Evolutionary conservation across 2,113 vertebrate genomes (phyloP), one percentile per base, ranked within the genome.

Genomic region (Hepsetus odoe): DNA sequence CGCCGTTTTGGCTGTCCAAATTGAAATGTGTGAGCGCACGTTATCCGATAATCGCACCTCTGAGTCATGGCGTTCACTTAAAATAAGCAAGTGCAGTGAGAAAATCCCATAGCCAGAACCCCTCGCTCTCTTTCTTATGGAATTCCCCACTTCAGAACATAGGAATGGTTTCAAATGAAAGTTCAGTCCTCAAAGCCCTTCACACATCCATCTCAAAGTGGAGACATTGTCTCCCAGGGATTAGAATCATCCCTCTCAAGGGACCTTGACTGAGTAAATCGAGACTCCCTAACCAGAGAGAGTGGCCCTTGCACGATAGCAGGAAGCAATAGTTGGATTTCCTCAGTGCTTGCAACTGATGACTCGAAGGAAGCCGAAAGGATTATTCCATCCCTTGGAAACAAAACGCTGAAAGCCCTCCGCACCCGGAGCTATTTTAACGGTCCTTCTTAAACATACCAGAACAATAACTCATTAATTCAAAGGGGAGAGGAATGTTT

Each of bases 381-480:
- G 51, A 55, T 38, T 53, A 28, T 56, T 59, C 30, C 42, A 58
- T 76, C 55, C 55, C 66, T 24, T 14, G 62, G 62, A 79, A 79
- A 49, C 76, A 82, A 73, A 76, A 76, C 33, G 76, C 53, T 35
- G 44, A 67, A 77, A 24, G 62, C 42, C 28, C 33, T 42, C 22
- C 59, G 51, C 24, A 12, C 11, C 46, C 38, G 58, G 59, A 77
- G 72, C 55, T 64, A 18, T 62, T 30, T 51, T 18, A 71, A 35
- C 62, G 49, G 67, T 30, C 74, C 66, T 51, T 72, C 51, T 62
- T 66, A 71, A 81, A 72, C 72, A 76, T 66, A 66, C 49, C 66
- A 72, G 67, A 72, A 33, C 28, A 76, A 81, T 84, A 75, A 76
- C 65, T 84, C 80, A 82, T 81, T 79, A 82, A 82, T 79, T 74